Percentiles rank a stretch among this genome's conserved stretches.
These are phyloP conservation scores for Meta bourneti DNA, from an alignment of 2,888 invertebrate species.

Conservation along the genomic window DNA sequence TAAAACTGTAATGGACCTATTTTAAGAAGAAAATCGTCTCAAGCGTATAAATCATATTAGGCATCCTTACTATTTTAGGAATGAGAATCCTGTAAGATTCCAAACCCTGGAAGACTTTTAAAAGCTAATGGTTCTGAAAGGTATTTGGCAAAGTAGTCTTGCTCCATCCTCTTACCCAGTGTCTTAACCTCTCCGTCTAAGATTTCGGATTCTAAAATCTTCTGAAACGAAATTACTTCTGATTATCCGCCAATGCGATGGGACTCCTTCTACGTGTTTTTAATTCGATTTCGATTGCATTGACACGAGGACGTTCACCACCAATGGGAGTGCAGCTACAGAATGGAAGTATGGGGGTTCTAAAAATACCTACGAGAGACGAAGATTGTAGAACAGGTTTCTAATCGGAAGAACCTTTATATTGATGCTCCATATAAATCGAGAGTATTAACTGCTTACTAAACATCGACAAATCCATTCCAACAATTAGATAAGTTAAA, in stretches of 20 bases:
- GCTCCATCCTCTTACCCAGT: not conserved
- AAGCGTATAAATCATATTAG: too few species aligned
- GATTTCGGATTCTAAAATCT: not conserved
- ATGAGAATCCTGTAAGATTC: not conserved
- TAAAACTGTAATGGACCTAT: too few species aligned
- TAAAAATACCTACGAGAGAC: too few species aligned
- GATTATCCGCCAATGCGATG: not conserved
- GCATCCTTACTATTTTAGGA: not conserved
- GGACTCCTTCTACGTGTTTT: not conserved
- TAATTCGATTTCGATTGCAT: not conserved
- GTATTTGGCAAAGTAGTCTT: not conserved
- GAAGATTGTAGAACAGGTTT: too few species aligned
- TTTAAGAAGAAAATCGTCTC: too few species aligned
- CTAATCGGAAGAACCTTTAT: too few species aligned
- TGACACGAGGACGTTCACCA: not conserved
- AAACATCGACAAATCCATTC: not conserved
- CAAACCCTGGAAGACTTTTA: not conserved
- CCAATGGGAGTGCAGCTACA: too few species aligned
- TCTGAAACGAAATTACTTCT: not conserved
- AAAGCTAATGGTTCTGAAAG: not conserved
- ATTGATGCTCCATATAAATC: too few species aligned
- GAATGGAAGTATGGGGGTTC: too few species aligned
- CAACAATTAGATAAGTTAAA: too few species aligned
- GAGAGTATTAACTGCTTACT: too few species aligned
- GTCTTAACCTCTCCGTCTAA: not conserved